phyloP scores from a whole-genome alignment of 2,888 invertebrate species.

The Caenorhabditis drosophilae region DNA sequence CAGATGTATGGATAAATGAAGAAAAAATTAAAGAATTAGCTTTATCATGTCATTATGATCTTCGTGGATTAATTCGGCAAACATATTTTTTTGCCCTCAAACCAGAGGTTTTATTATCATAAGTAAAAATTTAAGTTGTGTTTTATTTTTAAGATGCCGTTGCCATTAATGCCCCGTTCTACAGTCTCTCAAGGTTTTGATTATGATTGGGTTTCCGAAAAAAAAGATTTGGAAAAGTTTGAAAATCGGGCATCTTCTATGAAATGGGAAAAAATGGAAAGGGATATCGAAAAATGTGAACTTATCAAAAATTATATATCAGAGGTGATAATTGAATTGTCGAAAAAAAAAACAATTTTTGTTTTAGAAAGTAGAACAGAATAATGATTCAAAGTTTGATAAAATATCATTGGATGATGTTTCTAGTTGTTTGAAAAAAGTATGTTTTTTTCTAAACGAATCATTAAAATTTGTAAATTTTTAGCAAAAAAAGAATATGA shows the following conservation, averaged over 20 bases:
- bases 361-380: neutral
- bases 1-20: conserved; percentile 5
- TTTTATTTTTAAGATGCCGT: conserved; percentile 2
- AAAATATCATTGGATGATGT: neutral
- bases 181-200: conserved; percentile 13
- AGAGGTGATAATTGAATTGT: no score
- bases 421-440: conserved; percentile 1
- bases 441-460: neutral
- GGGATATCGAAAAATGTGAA: conserved; percentile 1
- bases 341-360: no score
- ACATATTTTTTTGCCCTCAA: conserved; percentile 18
- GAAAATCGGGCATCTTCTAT: neutral
- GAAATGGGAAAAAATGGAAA: conserved; percentile 5
- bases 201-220: conserved; percentile 9
- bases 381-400: neutral
- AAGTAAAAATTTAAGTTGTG: neutral
- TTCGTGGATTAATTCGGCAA: conserved; percentile 13
- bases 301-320: no score
- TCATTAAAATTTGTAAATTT: neutral
- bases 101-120: neutral
- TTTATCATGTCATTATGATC: conserved; percentile 10
- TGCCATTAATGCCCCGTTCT: conserved; percentile 14
- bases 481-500: neutral
- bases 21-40: conserved; percentile 9
- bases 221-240: neutral